Base-by-base conservation (phyloP, 2,888 invertebrate species). In the Tenthredo mesomela region DNA sequence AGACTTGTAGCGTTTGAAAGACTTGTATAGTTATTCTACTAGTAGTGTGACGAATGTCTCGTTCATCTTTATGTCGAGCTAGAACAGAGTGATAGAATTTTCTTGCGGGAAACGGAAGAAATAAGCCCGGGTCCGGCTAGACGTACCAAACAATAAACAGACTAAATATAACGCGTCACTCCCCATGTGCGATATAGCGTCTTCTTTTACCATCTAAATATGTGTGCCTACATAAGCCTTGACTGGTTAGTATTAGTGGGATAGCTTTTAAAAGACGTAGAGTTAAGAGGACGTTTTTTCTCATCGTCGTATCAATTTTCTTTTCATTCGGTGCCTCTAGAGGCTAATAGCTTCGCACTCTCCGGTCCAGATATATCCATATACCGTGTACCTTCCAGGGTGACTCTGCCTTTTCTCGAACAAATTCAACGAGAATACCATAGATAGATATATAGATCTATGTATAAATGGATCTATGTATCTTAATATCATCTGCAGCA, bases 121-220 rank as follows among this genome's bases (percentile, higher is more conserved):
- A 67, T 67, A 67, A 33, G 18, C 47, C 67, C 70, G 47, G 40
- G 70, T 82, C 67, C 67, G 67, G 25, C 25, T 67, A 82, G 82
- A 82, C 82, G 43, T 58, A 82, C 67, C 82, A 82, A 82, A 82
- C 67, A 82, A 82, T 82, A 82, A 82, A 82, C 82, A 82, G 29
- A 65, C 82, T 82, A 82, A 82, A 82, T 82, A 82, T 82, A 82
- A 82, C 65, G 67, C 82, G 70, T 67, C 29, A 82, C 47, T 82
- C 82, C 43, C 47, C 50, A 25, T 77, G 54, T 70, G 70, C 47
- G 29, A 67, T 67, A 80, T 37, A 40, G n/a, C 65, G 33, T 80
- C 40, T 61, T 61, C 43, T 80, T 40, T 65, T 37, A 65, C 54
- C 61, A 65, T 12, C 40, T 29, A 15, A 9, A 25, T 40, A 10